Evolutionary conservation across 1,140 invertebrate genomes (phyloP), one percentile per base, ranked within the genome.

Genomic region (Zaprionus capensis): DNA sequence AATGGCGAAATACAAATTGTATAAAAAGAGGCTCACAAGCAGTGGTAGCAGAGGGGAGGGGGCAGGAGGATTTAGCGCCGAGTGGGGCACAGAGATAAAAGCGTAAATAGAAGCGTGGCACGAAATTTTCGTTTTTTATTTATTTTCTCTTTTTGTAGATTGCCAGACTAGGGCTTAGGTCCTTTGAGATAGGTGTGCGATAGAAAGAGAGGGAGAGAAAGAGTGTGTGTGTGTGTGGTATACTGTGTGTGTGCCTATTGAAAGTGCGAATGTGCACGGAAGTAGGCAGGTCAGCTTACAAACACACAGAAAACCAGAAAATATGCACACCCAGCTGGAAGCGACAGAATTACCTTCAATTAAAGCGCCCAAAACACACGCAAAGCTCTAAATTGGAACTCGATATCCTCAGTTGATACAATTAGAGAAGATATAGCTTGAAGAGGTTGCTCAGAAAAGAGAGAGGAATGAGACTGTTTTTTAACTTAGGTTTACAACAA

Each of bases 101-200:
- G 84, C 84, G 81, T 88, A 90, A 90, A 88, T 88, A 88, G 85
- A 88, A 88, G 75, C 67, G 71, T 66, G 81, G 75, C 84, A 88
- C 84, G 84, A 88, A 88, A 81, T 84, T 81, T 76, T 83, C 56
- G 36, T 53, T 71, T 65, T 46, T 46, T 64, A 58, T 56, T 28
- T 56, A 58, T 34, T 34, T 58, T 34, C 31, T 49, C 44, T 59
- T 36, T 69, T 49, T 49, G 20, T 57, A 73, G 80, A 84, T 81
- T 74, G 76, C 69, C 74, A 68, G 44, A 63, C 74, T 76, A 36
- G 46, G 26, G 63, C 4, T 53, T 44, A 61, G 28, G 70, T 62
- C 66, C 67, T 63, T 79, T 80, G 80, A 49, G 65, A 55, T 24
- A 63, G 62, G 34, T 28, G 56, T 22, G 38, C 44, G 36, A 15